Evolutionary conservation across 1,140 invertebrate genomes (phyloP).

Genomic region (Pseudomyrmex dendroicus): DNA sequence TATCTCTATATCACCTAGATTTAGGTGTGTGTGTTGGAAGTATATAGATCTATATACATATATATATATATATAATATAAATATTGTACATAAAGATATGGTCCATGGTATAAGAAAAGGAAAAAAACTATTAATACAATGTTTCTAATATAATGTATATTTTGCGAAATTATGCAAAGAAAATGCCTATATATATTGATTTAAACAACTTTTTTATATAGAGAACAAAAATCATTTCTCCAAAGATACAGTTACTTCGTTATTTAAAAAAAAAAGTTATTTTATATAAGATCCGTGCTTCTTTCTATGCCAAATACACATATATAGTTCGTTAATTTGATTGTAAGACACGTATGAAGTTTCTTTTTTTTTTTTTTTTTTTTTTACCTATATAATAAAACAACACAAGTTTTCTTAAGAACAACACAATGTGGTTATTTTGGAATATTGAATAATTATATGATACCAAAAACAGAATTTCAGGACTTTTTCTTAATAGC

Average conservation of each 20-base stretch:
- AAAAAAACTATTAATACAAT: constrained; percentile 62
- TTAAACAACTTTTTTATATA: background rate
- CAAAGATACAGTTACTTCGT: background rate
- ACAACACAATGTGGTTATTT: constrained; percentile 20
- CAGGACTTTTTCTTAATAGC: background rate
- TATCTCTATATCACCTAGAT: constrained; percentile 65
- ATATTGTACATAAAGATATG: constrained; percentile 61
- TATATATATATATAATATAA: constrained; percentile 35
- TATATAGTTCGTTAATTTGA: background rate
- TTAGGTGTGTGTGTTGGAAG: constrained; percentile 64
- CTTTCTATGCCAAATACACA: background rate
- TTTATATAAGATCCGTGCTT: constrained; percentile 21
- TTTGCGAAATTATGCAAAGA: constrained; percentile 24
- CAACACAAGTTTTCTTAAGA: constrained; percentile 28
- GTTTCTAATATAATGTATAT: constrained; percentile 61
- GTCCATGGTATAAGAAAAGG: constrained; percentile 60
- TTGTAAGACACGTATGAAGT: constrained; percentile 9
- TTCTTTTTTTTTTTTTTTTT: background rate
- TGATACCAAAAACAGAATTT: background rate
- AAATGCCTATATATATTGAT: constrained; percentile 10
- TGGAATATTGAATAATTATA: constrained; percentile 10
- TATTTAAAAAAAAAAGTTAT: constrained; percentile 16
- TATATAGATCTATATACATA: constrained; percentile 63
- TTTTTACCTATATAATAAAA: constrained; percentile 15
- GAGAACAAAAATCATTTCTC: background rate